phyloP scores from a whole-genome alignment of 2,888 invertebrate genomes.

The Microchrysa polita region DNA sequence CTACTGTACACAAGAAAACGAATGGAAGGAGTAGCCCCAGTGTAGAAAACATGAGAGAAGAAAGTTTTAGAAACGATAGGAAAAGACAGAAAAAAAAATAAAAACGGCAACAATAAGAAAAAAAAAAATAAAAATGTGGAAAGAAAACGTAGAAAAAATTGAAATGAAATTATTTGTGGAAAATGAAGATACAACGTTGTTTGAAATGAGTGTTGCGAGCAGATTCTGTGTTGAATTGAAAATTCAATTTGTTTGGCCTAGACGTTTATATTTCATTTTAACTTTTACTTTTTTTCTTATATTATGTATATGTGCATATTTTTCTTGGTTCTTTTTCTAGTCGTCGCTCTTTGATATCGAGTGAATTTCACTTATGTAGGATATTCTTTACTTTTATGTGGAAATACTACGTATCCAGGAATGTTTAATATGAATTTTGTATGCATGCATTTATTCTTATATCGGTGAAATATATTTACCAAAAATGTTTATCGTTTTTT shows the following conservation, averaged over 20 bases:
- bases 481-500: no score
- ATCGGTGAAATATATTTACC: no score
- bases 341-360: background rate
- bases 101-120: conserved; percentile 26
- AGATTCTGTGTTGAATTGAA: conserved; percentile 42
- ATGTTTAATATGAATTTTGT: no score
- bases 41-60: conserved; percentile 24
- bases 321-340: background rate
- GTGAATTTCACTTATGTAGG: conserved; percentile 31
- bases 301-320: no score
- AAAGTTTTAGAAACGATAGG: conserved; percentile 23
- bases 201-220: conserved; percentile 36
- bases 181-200: conserved; percentile 41
- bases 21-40: conserved; percentile 6
- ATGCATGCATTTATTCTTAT: no score
- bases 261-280: conserved; percentile 39
- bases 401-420: no score
- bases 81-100: conserved; percentile 15
- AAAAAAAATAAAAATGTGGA: conserved; percentile 23
- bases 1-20: background rate
- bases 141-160: conserved; percentile 19
- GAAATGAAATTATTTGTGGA: conserved; percentile 44
- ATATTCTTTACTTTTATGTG: no score
- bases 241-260: conserved; percentile 44
- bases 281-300: background rate